Conservation (phyloP, 2,888 invertebrate genomes). For the Ennomos fuscantarius region DNA sequence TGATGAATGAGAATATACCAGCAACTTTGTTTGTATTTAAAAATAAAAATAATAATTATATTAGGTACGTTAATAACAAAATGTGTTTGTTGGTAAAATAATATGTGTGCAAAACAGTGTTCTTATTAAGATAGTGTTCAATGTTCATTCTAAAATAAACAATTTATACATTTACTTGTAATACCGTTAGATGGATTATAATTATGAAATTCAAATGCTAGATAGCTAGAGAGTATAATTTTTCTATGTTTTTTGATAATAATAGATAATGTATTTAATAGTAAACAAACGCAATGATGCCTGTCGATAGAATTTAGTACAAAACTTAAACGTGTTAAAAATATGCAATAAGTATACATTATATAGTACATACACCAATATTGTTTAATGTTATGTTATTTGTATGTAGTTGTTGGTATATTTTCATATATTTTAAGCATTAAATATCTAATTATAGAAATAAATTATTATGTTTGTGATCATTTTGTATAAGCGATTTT, state of each 20-base stretch:
- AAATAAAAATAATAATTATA: no score
- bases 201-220: no score
- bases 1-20: conserved; percentile 36
- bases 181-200: no score
- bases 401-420: conserved; percentile 18
- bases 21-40: background rate
- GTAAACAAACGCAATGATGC: background rate
- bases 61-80: background rate
- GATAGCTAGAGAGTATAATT: background rate
- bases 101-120: no score
- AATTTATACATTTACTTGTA: background rate
- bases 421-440: conserved; percentile 20
- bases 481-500: conserved; percentile 37
- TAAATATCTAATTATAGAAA: conserved; percentile 28
- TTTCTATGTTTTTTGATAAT: conserved; percentile 3
- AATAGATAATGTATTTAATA: conserved; percentile 5
- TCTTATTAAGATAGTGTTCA: no score
- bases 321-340: background rate
- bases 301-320: conserved; percentile 8
- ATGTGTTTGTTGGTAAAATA: conserved; percentile 11
- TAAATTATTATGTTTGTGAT: conserved; percentile 33
- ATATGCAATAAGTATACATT: background rate
- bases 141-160: background rate
- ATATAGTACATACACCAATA: background rate
- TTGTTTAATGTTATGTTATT: background rate